Conservation (phyloP, 2,113 vertebrate genomes). For the Pampusana beccarii region DNA sequence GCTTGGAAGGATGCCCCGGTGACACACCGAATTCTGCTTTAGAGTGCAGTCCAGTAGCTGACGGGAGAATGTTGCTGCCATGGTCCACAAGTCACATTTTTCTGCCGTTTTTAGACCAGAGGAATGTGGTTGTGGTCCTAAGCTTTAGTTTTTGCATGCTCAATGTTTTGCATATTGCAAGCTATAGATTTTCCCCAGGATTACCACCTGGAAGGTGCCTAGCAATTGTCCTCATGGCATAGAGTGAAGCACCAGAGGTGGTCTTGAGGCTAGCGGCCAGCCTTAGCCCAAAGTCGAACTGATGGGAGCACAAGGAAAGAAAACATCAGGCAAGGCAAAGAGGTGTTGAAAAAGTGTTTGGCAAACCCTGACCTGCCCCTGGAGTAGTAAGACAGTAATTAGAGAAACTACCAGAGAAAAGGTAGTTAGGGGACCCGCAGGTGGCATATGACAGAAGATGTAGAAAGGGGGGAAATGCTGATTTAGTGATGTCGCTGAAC, state of each 20-base stretch:
- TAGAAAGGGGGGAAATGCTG: neutral
- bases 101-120: neutral
- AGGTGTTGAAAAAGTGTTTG: neutral
- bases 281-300: neutral
- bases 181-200: neutral
- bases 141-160: neutral
- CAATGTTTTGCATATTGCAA: neutral
- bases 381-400: neutral
- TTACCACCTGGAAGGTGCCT: neutral
- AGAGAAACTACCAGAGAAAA: neutral
- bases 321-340: neutral
- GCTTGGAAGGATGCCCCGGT: neutral
- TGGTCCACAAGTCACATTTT: neutral
- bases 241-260: neutral
- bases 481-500: neutral
- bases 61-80: neutral
- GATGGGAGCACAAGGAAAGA: neutral
- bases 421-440: accelerated
- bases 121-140: neutral
- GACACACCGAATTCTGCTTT: neutral
- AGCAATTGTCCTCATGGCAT: neutral
- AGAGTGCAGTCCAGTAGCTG: neutral
- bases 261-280: neutral
- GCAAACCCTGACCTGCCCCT: neutral
- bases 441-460: neutral